Conservation (phyloP, 2,888 invertebrate species). For the Zonitis immaculata region DNA sequence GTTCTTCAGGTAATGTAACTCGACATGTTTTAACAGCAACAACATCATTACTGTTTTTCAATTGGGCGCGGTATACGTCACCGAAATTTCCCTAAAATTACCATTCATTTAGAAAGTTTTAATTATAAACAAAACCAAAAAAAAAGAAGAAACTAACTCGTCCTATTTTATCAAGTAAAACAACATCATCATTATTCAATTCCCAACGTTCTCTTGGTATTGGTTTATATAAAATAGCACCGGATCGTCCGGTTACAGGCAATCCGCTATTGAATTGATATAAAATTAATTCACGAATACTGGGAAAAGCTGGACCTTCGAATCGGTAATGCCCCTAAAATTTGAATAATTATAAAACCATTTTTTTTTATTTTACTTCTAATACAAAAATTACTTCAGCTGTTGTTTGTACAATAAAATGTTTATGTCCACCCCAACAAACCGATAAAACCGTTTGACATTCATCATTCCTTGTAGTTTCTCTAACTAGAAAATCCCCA, state of each 20-base stretch:
- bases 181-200: slow-evolving; percentile 91
- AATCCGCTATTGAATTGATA: slow-evolving; percentile 83
- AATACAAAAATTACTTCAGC: slow-evolving; percentile 62
- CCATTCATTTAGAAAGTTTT: slow-evolving; percentile 2
- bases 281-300: slow-evolving; percentile 84
- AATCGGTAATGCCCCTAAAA: slow-evolving; percentile 84
- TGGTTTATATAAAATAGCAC: slow-evolving; percentile 80
- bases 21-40: slow-evolving; percentile 96
- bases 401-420: slow-evolving; percentile 95
- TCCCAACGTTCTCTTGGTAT: slow-evolving; percentile 92
- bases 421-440: slow-evolving; percentile 94
- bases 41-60: slow-evolving; percentile 76
- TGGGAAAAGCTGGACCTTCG: slow-evolving; percentile 90
- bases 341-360: slow-evolving; percentile 8
- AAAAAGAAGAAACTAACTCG: slow-evolving; percentile 76
- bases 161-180: slow-evolving; percentile 88
- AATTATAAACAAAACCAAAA: too few species aligned
- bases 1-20: slow-evolving; percentile 88
- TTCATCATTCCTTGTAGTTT: slow-evolving; percentile 87
- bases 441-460: slow-evolving; percentile 91
- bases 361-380: not conserved
- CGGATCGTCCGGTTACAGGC: slow-evolving; percentile 88
- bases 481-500: slow-evolving; percentile 91
- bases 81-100: slow-evolving; percentile 87
- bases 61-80: slow-evolving; percentile 89